Conservation (phyloP, 2,888 invertebrate species). For the Osmoderma eremita region DNA sequence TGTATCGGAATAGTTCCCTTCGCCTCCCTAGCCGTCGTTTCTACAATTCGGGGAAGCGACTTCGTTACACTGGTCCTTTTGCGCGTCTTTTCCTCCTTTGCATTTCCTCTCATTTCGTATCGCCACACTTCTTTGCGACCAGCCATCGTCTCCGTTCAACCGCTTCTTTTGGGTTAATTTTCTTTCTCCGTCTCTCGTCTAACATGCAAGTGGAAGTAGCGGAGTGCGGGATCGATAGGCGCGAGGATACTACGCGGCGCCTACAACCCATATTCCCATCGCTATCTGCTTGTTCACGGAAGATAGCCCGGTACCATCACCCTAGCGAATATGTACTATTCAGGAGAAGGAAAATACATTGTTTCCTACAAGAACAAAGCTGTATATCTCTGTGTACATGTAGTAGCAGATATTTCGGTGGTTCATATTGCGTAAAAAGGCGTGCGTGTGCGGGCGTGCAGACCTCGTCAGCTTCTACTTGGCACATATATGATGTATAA, state of each 20-base stretch:
- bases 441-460: too few species aligned
- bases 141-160: background rate
- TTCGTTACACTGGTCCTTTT: slow-evolving; percentile 18
- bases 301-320: background rate
- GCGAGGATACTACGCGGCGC: slow-evolving; percentile 11
- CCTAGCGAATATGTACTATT: slow-evolving; percentile 2
- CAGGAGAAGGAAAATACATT: background rate
- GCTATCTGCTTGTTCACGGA: slow-evolving; percentile 4
- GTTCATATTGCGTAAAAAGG: too few species aligned
- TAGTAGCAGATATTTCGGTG: too few species aligned
- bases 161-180: background rate
- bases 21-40: slow-evolving; percentile 4
- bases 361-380: slow-evolving; percentile 5
- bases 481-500: too few species aligned
- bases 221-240: slow-evolving; percentile 15
- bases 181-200: background rate
- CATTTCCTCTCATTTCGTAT: slow-evolving; percentile 6
- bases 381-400: background rate
- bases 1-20: background rate
- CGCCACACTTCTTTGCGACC: background rate
- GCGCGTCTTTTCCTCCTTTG: slow-evolving; percentile 13
- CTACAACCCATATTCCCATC: slow-evolving; percentile 9
- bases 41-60: slow-evolving; percentile 9
- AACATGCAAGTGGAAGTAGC: background rate
- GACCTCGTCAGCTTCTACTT: too few species aligned